Conservation (phyloP, 1,140 invertebrate species). For the Bombus sylvicola region DNA sequence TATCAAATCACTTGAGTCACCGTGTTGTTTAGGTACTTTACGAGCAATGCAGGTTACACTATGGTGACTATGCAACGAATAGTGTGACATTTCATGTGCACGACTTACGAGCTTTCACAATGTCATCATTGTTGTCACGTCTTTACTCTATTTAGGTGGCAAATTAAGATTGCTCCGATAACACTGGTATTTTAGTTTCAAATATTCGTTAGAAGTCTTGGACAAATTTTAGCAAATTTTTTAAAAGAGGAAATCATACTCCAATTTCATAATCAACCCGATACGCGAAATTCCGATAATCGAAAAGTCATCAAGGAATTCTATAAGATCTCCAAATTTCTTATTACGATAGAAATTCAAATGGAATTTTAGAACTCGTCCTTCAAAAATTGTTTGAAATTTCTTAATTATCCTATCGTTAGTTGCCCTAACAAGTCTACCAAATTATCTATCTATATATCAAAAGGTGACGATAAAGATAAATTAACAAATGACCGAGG, state of each 20-base stretch:
- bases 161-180: not conserved
- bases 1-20: slow-evolving; percentile 22
- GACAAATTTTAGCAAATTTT: no score
- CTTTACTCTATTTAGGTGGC: not conserved
- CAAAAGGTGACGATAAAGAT: no score
- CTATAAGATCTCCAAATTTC: not conserved
- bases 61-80: not conserved
- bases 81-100: not conserved
- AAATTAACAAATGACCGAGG: no score
- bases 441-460: no score
- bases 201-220: not conserved
- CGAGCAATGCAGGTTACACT: not conserved
- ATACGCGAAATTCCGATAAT: no score
- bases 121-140: not conserved
- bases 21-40: not conserved
- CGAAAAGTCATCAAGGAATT: not conserved
- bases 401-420: no score
- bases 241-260: no score
- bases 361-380: not conserved
- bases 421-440: no score
- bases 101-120: not conserved
- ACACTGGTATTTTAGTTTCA: not conserved
- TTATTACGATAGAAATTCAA: not conserved
- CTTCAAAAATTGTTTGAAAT: not conserved
- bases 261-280: no score